Evolutionary conservation across 2,113 vertebrate genomes (phyloP).

Genomic region (Micronisus gabar): DNA sequence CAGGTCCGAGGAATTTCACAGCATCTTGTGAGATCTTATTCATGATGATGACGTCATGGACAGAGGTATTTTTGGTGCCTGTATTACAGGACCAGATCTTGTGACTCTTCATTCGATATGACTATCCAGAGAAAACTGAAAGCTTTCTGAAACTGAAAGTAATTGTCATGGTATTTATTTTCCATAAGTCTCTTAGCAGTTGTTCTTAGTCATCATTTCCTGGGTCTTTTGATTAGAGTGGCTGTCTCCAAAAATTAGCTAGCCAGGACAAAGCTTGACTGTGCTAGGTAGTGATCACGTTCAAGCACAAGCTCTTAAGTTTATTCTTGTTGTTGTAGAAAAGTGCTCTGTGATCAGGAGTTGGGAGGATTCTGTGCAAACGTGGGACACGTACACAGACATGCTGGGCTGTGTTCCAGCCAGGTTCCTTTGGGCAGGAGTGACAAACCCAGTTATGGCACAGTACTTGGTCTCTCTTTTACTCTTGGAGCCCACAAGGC

Average conservation of each 20-base stretch:
- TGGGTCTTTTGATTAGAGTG: neutral
- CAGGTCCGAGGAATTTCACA: neutral
- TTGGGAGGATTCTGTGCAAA: neutral
- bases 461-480: neutral
- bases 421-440: neutral
- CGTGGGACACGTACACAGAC: fast-evolving
- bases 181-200: neutral
- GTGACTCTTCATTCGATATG: neutral
- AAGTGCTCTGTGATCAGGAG: neutral
- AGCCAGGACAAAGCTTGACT: neutral
- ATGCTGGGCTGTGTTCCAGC: fast-evolving
- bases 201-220: neutral
- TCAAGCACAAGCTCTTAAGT: neutral
- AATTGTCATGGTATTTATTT: neutral
- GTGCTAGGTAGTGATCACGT: neutral
- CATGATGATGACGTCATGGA: neutral
- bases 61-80: neutral
- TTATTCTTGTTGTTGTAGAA: neutral
- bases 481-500: neutral
- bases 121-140: neutral
- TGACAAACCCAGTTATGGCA: neutral
- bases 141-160: neutral
- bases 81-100: neutral
- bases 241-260: neutral
- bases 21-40: neutral